These are phyloP conservation scores for Tursiops truncatus DNA, from an alignment of 2,113 vertebrate genomes.

Conservation along the genomic window DNA sequence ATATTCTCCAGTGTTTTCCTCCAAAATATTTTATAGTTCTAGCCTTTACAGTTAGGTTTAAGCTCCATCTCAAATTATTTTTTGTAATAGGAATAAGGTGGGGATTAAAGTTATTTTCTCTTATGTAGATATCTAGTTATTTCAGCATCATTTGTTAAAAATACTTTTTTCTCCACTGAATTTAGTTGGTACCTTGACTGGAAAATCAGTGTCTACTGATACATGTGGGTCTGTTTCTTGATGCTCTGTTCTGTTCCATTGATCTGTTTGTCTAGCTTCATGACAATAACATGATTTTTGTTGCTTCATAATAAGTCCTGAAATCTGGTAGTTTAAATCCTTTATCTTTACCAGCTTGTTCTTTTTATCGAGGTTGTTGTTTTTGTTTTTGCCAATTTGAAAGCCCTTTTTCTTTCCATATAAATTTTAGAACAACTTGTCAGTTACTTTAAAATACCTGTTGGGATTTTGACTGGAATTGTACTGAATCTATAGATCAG, in stretches of 20 bases:
- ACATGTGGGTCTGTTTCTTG: neutral
- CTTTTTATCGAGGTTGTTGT: neutral
- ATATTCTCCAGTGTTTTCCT: neutral
- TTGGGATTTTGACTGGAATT: neutral
- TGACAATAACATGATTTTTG: neutral
- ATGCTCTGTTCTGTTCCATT: neutral
- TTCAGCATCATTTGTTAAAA: neutral
- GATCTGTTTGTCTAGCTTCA: neutral
- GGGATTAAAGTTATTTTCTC: neutral
- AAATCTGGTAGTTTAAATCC: neutral
- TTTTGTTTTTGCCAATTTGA: neutral
- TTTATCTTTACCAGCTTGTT: neutral
- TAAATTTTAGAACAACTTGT: neutral
- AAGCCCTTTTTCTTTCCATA: neutral
- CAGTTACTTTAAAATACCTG: neutral
- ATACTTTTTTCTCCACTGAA: neutral
- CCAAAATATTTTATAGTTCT: neutral
- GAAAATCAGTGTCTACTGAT: neutral
- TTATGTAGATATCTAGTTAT: neutral
- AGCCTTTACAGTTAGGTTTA: neutral
- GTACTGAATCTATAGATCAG: neutral
- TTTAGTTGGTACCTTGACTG: neutral
- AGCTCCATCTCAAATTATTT: neutral
- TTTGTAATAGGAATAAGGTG: neutral
- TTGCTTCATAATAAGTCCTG: neutral